Conservation (phyloP, 2,113 vertebrate species). For the Cacatua alba region DNA sequence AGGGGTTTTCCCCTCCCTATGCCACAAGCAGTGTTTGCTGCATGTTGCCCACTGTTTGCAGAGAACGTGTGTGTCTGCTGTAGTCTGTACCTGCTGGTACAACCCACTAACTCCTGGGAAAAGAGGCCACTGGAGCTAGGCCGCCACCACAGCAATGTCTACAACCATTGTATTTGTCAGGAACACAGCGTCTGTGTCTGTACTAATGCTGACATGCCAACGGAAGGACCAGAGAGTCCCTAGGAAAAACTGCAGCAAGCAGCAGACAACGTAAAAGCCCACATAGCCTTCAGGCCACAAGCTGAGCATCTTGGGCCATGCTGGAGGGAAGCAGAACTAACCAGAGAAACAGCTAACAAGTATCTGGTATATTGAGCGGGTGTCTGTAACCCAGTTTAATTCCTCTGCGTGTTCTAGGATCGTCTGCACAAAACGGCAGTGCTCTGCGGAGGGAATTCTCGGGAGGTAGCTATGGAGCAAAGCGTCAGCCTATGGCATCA, state of each 20-base stretch:
- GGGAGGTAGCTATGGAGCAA: slow-evolving; percentile 87
- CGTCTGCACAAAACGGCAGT: slow-evolving; percentile 92
- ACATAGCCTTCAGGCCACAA: not conserved
- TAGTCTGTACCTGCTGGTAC: not conserved
- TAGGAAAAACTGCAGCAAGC: not conserved
- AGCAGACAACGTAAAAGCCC: not conserved
- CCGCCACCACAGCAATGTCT: not conserved
- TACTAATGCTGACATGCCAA: not conserved
- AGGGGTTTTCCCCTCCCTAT: not conserved
- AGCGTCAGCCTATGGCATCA: slow-evolving; percentile 91
- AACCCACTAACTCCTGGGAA: not conserved
- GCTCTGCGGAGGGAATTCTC: slow-evolving; percentile 91
- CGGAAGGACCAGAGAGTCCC: not conserved
- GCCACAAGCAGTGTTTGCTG: rapidly evolving
- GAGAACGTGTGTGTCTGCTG: not conserved
- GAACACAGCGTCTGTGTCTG: not conserved
- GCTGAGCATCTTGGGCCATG: not conserved
- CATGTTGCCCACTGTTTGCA: not conserved
- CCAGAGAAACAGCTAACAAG: not conserved
- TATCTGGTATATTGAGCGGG: no score
- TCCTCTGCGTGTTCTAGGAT: slow-evolving; percentile 67
- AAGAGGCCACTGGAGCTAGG: not conserved
- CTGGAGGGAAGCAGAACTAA: not conserved
- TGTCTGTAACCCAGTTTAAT: not conserved
- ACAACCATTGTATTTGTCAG: not conserved